Conservation (phyloP, 2,113 vertebrate species). For the Prochilodus magdalenae region DNA sequence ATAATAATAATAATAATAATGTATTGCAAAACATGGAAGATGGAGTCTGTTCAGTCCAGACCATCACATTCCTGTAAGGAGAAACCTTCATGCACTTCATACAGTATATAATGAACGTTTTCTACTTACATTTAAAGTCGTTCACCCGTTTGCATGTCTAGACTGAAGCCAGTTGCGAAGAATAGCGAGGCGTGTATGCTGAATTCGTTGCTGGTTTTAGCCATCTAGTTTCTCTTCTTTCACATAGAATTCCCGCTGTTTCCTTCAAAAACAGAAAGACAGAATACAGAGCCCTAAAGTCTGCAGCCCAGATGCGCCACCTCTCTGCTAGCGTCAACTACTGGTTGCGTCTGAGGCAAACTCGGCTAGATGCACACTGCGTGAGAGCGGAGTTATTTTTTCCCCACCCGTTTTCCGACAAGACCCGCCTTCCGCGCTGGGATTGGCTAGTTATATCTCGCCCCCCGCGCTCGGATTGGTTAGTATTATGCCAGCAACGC, state of each 20-base stretch:
- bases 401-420: not conserved
- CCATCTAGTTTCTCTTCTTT: conserved; percentile 32
- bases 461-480: not conserved
- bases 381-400: not conserved
- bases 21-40: no score
- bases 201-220: conserved; percentile 29
- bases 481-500: not conserved
- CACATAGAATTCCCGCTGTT: conserved; percentile 4
- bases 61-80: not conserved
- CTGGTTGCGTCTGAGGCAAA: conserved; percentile 43
- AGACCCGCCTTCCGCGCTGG: not conserved
- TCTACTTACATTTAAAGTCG: conserved; percentile 55
- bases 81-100: not conserved
- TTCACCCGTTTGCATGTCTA: conserved; percentile 47
- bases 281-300: not conserved
- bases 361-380: conserved; percentile 26
- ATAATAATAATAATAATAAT: not conserved
- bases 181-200: conserved; percentile 35
- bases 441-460: not conserved
- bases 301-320: conserved; percentile 8
- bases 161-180: conserved; percentile 20
- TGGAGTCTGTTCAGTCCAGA: no score
- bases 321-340: conserved; percentile 38
- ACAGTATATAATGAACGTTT: not conserved
- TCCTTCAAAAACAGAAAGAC: not conserved